phyloP scores from a whole-genome alignment of 2,888 invertebrate genomes.

The Pherbina coryleti region DNA sequence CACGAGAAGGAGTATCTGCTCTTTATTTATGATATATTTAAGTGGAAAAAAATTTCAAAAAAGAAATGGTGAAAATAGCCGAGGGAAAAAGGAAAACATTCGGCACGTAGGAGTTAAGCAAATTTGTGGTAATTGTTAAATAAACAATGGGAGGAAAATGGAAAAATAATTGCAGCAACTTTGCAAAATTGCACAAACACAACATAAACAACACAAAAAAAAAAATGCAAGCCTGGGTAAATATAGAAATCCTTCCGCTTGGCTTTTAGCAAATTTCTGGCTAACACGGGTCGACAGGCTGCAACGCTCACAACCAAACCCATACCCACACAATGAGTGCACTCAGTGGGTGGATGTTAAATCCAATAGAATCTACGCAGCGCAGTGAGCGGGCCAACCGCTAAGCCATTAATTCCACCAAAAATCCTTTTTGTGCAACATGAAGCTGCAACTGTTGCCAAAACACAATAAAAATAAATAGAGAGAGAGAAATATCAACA shows the following conservation, averaged over 20 bases:
- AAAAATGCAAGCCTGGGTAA: background rate
- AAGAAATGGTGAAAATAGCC: too few relatives aligned
- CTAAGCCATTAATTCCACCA: conserved; percentile 1
- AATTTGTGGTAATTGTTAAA: background rate
- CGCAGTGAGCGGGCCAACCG: background rate
- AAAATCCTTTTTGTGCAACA: conserved; percentile 26
- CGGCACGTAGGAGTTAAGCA: background rate
- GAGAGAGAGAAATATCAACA: background rate
- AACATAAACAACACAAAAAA: background rate
- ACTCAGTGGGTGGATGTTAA: background rate
- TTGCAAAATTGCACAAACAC: background rate
- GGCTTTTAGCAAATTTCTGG: background rate
- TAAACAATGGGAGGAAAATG: too few relatives aligned
- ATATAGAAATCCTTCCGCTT: background rate
- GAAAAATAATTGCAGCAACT: background rate
- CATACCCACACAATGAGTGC: background rate
- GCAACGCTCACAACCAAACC: background rate
- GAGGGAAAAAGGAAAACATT: too few relatives aligned
- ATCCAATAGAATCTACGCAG: background rate
- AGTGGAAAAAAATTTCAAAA: too few relatives aligned
- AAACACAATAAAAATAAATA: background rate
- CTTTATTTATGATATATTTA: too few relatives aligned
- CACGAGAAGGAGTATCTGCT: too few relatives aligned
- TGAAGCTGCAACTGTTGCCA: conserved; percentile 5
- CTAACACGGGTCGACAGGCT: background rate